phyloP scores from a whole-genome alignment of 2,113 vertebrate species.

The Hemicordylus capensis region DNA sequence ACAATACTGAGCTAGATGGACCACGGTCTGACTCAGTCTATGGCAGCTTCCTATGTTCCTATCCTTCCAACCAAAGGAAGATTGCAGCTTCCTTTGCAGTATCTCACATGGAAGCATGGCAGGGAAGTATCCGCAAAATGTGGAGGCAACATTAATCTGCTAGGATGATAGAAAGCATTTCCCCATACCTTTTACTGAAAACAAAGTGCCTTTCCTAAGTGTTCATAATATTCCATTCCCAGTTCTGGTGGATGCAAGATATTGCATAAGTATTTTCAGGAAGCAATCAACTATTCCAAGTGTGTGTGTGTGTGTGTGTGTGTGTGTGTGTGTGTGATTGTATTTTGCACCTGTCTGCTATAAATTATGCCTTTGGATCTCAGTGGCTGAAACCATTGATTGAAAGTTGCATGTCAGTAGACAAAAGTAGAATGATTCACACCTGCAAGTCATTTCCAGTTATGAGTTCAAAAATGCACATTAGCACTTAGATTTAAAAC shows the following conservation, averaged over 20 bases:
- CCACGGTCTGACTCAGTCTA: too few species aligned
- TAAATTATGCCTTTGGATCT: background rate
- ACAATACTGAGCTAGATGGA: too few species aligned
- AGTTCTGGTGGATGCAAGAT: background rate
- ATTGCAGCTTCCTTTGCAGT: too few species aligned
- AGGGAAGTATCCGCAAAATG: background rate
- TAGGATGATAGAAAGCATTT: background rate
- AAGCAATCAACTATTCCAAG: background rate
- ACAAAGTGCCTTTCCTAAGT: background rate
- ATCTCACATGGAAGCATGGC: too few species aligned
- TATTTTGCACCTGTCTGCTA: background rate
- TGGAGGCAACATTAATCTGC: background rate
- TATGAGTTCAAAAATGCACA: background rate
- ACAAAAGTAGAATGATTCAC: background rate
- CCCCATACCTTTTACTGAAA: background rate
- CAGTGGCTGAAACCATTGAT: background rate
- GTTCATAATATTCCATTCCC: background rate
- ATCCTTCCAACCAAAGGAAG: too few species aligned
- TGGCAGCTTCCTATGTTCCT: too few species aligned
- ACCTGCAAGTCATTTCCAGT: slow-evolving; percentile 13
- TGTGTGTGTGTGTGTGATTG: background rate
- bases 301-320: too few species aligned
- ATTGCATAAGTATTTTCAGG: background rate
- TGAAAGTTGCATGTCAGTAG: background rate
- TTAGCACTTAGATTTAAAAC: slow-evolving; percentile 7